A percentile compares a stretch with the other conserved stretches of the same genome.
Evolutionary conservation across 2,113 vertebrate genomes (phyloP).

Genomic region (Eubucco bourcierii): DNA sequence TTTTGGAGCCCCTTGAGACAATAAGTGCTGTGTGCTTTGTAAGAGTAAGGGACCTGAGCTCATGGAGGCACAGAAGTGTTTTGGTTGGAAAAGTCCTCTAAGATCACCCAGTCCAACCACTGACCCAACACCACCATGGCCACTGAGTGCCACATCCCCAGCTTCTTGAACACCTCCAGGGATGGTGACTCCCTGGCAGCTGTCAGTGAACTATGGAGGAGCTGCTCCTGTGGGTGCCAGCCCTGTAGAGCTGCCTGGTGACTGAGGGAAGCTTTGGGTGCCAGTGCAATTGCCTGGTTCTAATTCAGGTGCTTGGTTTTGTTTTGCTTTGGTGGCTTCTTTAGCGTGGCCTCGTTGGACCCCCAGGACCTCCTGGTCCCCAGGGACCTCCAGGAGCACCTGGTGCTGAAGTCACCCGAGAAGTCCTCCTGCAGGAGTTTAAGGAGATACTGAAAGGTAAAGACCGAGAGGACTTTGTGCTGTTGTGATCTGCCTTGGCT

Average conservation of each 20-base stretch:
- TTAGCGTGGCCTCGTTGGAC: constrained; percentile 77
- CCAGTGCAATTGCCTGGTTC: background rate
- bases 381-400: constrained; percentile 83
- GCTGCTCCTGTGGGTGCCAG: background rate
- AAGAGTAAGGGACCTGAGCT: background rate
- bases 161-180: no score
- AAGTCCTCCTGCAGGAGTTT: constrained; percentile 88
- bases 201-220: background rate
- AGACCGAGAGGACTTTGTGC: background rate
- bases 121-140: no score
- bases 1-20: background rate
- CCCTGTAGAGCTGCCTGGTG: background rate
- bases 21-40: background rate
- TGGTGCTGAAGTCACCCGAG: constrained; percentile 86
- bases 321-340: background rate
- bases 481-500: background rate
- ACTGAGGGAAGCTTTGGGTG: background rate
- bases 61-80: no score
- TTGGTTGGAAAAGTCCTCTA: no score
- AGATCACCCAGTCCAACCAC: no score
- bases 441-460: constrained; percentile 90
- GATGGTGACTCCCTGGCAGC: no score
- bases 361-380: constrained; percentile 87
- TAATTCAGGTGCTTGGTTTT: background rate
- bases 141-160: no score